Conservation (phyloP, 2,113 vertebrate species). For the Zosterops japonicus region DNA sequence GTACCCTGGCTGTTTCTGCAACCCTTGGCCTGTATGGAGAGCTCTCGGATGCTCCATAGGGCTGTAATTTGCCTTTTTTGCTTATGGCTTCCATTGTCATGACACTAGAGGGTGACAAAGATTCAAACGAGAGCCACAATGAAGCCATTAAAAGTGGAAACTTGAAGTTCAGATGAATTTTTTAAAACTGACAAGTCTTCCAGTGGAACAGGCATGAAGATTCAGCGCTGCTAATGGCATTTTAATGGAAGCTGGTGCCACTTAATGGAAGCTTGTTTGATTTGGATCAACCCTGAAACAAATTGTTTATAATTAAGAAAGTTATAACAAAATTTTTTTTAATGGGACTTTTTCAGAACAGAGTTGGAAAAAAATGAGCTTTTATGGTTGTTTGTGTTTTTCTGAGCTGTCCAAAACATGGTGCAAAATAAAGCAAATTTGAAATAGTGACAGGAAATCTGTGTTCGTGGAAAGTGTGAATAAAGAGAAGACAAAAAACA, state of each 20-base stretch:
- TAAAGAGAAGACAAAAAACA: not conserved
- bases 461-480: not conserved
- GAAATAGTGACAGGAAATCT: not conserved
- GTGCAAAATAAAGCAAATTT: not conserved
- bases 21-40: no score
- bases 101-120: constrained; percentile 61
- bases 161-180: not conserved
- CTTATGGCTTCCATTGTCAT: not conserved
- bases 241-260: not conserved
- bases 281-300: not conserved
- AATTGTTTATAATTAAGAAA: not conserved
- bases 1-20: not conserved
- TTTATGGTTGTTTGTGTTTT: not conserved
- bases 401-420: not conserved
- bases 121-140: not conserved
- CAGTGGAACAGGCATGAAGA: not conserved
- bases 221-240: not conserved
- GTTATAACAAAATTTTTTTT: not conserved
- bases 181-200: not conserved
- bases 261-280: not conserved
- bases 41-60: not conserved
- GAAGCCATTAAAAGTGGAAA: not conserved
- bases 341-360: not conserved
- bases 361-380: not conserved
- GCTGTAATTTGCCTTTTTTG: not conserved